Conservation (phyloP, 92 coral and sea anemone species). For the Parazoanthus swiftii region DNA sequence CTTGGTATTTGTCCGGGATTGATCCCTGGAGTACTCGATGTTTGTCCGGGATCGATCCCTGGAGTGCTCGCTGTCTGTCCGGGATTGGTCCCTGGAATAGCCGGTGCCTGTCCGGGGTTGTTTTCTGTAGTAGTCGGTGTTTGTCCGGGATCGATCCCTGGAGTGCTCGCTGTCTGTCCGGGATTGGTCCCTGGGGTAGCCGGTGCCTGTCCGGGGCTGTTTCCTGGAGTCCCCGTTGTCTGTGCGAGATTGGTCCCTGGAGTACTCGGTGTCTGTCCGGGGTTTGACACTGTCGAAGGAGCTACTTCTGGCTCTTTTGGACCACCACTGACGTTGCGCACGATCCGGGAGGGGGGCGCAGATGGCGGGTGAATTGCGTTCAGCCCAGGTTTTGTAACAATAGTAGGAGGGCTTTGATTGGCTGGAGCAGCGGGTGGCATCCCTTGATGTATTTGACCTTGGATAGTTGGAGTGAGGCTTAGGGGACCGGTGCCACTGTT, state of each 20-base stretch:
- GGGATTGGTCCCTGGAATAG: not conserved
- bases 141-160: conserved; percentile 32
- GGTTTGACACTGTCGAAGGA: not conserved
- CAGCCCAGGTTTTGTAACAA: not conserved
- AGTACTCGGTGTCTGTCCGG: conserved; percentile 34
- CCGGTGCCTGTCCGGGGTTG: conserved; percentile 5
- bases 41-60: conserved; percentile 25
- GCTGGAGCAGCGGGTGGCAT: not conserved
- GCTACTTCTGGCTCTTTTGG: conserved; percentile 40
- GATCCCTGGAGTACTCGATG: not conserved
- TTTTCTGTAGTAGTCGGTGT: not conserved
- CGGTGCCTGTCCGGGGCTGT: not conserved
- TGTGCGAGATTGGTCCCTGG: not conserved
- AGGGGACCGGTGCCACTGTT: not conserved
- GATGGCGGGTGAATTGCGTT: not conserved
- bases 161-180: conserved; percentile 25
- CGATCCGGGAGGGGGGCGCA: conserved; percentile 26
- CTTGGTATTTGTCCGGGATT: conserved; percentile 26
- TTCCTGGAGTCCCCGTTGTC: not conserved
- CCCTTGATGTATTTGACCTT: not conserved
- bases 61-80: conserved; percentile 33
- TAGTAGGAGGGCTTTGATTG: not conserved
- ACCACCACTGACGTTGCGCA: conserved; percentile 39
- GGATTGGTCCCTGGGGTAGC: not conserved
- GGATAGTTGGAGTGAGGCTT: not conserved